A percentile compares a stretch with the other conserved stretches of the same genome.
Conservation (phyloP, 1,140 invertebrate genomes). For the Drosophila insularis region DNA sequence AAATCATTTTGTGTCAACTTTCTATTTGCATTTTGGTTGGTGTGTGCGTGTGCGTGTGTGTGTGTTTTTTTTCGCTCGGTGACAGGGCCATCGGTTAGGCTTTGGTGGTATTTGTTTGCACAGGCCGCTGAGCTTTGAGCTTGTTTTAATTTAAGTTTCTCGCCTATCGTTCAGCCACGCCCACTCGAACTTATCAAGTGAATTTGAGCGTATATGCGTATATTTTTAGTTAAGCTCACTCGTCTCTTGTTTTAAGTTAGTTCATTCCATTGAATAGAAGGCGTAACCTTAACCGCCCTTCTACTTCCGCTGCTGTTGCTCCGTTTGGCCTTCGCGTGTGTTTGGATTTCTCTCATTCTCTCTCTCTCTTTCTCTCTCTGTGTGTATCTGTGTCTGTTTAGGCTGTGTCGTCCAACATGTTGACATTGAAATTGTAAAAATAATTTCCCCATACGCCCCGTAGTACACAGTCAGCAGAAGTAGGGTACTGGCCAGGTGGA, state of each 20-base stretch:
- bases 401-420: slow-evolving; percentile 32
- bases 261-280: neutral
- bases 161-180: slow-evolving; percentile 8
- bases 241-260: neutral
- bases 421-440: slow-evolving; percentile 80
- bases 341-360: neutral
- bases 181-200: neutral
- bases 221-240: slow-evolving; percentile 53
- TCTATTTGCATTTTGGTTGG: slow-evolving; percentile 57
- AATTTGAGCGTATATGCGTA: slow-evolving; percentile 17
- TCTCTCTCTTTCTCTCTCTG: neutral
- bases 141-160: slow-evolving; percentile 62
- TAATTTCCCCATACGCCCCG: slow-evolving; percentile 56
- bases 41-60: too few species aligned
- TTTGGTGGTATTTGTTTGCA: slow-evolving; percentile 42
- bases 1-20: slow-evolving; percentile 66
- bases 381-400: neutral
- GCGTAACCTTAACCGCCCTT: neutral
- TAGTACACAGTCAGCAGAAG: slow-evolving; percentile 5
- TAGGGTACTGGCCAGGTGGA: too few species aligned
- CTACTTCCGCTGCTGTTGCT: neutral
- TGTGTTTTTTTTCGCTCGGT: neutral
- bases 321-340: slow-evolving; percentile 52
- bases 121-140: slow-evolving; percentile 43
- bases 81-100: neutral